Evolutionary conservation across 2,888 invertebrate genomes (phyloP).

Genomic region (Chymomyza procnemis): DNA sequence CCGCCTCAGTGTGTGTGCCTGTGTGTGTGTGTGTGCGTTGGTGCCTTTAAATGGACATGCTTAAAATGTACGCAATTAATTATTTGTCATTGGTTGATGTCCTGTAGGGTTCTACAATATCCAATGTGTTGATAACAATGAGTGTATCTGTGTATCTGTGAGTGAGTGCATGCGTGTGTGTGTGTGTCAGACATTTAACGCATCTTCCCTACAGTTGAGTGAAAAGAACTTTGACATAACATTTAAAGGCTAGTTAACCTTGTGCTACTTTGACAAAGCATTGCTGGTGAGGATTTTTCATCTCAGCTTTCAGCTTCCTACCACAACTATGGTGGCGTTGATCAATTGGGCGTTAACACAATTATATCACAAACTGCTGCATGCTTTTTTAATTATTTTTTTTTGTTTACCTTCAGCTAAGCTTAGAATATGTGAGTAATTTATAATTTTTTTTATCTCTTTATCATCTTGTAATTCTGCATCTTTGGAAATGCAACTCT

Average conservation of each 20-base stretch:
- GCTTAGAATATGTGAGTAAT: too few relatives aligned
- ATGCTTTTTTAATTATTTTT: too few relatives aligned
- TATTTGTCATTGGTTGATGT: slow-evolving; percentile 64
- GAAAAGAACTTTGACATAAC: background rate
- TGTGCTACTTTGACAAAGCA: background rate
- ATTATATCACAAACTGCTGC: too few relatives aligned
- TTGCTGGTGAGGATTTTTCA: too few relatives aligned
- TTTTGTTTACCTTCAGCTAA: too few relatives aligned
- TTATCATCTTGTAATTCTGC: too few relatives aligned
- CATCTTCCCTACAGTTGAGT: background rate
- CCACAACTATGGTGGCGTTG: too few relatives aligned
- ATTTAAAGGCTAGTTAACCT: background rate
- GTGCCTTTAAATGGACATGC: slow-evolving; percentile 24
- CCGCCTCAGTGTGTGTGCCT: slow-evolving; percentile 3
- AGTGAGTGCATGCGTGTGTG: slow-evolving; percentile 1
- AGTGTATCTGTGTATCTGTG: slow-evolving; percentile 1
- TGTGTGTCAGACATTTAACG: background rate
- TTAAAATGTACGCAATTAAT: slow-evolving; percentile 66
- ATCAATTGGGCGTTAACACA: too few relatives aligned
- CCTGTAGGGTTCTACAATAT: slow-evolving; percentile 11
- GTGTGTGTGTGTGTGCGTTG: slow-evolving; percentile 3
- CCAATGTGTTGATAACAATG: background rate
- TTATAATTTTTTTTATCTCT: too few relatives aligned
- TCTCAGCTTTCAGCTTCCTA: too few relatives aligned
- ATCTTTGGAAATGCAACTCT: too few relatives aligned